Conservation (phyloP, 2,113 vertebrate species). For the Pachypanchax playfairii region DNA sequence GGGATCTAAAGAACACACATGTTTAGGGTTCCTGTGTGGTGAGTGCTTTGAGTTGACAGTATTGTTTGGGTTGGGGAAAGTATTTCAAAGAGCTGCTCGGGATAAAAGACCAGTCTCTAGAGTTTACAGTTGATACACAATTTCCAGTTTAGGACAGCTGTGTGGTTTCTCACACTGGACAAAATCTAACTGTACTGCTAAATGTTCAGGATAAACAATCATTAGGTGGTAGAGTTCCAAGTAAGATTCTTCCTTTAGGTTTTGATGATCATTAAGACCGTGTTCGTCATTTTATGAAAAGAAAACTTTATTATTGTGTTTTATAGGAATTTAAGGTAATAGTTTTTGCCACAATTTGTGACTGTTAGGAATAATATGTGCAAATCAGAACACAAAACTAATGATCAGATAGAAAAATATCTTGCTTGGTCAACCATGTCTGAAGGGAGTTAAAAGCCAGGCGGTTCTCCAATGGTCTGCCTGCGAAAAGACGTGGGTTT, state of each 20-base stretch:
- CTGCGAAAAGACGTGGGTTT: too few relatives aligned
- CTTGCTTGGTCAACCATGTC: too few relatives aligned
- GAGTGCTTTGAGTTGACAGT: constrained; percentile 55
- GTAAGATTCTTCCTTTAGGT: constrained; percentile 2
- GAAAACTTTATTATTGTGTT: too few relatives aligned
- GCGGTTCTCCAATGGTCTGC: too few relatives aligned
- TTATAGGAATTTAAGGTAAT: too few relatives aligned
- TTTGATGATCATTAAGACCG: not conserved
- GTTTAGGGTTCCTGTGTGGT: constrained; percentile 62
- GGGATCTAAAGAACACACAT: constrained; percentile 73
- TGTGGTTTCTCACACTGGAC: constrained; percentile 33
- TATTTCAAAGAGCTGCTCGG: constrained; percentile 64
- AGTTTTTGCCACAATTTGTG: too few relatives aligned
- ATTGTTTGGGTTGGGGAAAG: constrained; percentile 68
- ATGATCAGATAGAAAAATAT: too few relatives aligned
- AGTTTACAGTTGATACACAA: constrained; percentile 33
- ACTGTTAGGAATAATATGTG: too few relatives aligned
- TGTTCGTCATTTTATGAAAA: too few relatives aligned
- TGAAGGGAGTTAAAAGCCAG: too few relatives aligned
- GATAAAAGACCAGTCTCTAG: constrained; percentile 54
- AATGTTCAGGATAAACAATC: constrained; percentile 9
- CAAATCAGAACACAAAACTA: too few relatives aligned
- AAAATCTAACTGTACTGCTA: constrained; percentile 4
- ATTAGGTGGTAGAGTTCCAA: not conserved
- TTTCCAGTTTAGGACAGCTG: constrained; percentile 54